Conservation (phyloP, 2,113 vertebrate species). For the Emydura subglobosa region DNA sequence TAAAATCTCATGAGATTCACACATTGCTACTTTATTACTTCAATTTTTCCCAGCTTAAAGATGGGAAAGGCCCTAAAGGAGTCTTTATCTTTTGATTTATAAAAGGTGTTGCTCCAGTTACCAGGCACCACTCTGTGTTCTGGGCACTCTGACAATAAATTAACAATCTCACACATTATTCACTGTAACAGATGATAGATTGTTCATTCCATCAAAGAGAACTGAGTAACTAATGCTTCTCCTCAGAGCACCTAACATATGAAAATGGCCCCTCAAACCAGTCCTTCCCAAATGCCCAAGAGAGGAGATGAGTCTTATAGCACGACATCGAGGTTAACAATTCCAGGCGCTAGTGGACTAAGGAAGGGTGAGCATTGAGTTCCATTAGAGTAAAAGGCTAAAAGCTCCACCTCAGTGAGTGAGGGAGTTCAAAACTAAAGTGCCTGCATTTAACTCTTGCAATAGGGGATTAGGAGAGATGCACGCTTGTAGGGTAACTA, state of each 20-base stretch:
- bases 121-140: not conserved
- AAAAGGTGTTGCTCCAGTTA: not conserved
- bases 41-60: not conserved
- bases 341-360: not conserved
- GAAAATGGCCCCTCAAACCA: not conserved
- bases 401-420: not conserved
- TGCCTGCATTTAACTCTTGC: not conserved
- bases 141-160: not conserved
- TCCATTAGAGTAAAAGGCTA: not conserved
- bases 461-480: not conserved
- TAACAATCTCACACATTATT: conserved; percentile 3
- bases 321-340: not conserved
- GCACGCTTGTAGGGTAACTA: not conserved
- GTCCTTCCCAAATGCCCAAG: not conserved
- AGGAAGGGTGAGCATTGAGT: not conserved
- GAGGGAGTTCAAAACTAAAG: not conserved
- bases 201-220: not conserved
- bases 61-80: not conserved
- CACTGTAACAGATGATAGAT: not conserved
- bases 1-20: not conserved
- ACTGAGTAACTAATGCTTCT: not conserved
- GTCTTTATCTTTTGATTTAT: not conserved
- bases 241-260: not conserved
- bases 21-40: not conserved
- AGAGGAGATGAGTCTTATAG: not conserved